Evolutionary conservation across 2,113 vertebrate genomes (phyloP), one percentile per base, ranked within the genome.

Genomic region (Neogale vison): DNA sequence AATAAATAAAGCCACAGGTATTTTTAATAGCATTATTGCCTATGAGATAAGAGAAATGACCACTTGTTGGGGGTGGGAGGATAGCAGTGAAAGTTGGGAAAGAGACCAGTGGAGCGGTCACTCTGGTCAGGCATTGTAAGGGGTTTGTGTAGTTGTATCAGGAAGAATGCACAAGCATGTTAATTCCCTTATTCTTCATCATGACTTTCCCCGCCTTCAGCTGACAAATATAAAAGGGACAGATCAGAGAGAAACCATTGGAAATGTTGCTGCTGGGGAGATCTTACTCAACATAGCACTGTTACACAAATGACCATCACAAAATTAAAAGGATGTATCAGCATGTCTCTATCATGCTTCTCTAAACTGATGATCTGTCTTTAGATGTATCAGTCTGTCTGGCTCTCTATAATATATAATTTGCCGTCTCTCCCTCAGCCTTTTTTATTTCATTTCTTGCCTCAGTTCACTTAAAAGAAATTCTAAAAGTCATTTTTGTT

Each of bases 361-460:
- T 88, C 18, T 81, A 7, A 26, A 11, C 36, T 26, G n/a, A 11
- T 81, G 39, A 17, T 76, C 45, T 47, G 10, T 89, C 29, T 83
- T 92, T 45, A 26, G 45, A 4, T 69, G 15, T 79, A 7, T 9
- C 15, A 6, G 12, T 87, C 57, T 52, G 4, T 36, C 42, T 47
- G 3, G 39, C 69, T 85, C 4, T 89, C 50, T n/a, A 47, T 31
- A 17, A 6, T 85, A 7, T 39, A 50, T 76, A 76, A 83, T 72
- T 84, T 45, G 50, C 21, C 82, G 88, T 71, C 50, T 71, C 29
- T 89, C 17, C 8, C 3, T 42, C 26, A 8, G 9, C n/a, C 45
- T 76, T 88, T 88, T 18, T 55, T 93, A 34, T 81, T 79, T 94
- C 31, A 89, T 67, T 72, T 88, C 65, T 81, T 88, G 84, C 42